These are phyloP conservation scores for Mythimna pallens DNA, from an alignment of 2,888 invertebrate genomes.

Conservation along the genomic window DNA sequence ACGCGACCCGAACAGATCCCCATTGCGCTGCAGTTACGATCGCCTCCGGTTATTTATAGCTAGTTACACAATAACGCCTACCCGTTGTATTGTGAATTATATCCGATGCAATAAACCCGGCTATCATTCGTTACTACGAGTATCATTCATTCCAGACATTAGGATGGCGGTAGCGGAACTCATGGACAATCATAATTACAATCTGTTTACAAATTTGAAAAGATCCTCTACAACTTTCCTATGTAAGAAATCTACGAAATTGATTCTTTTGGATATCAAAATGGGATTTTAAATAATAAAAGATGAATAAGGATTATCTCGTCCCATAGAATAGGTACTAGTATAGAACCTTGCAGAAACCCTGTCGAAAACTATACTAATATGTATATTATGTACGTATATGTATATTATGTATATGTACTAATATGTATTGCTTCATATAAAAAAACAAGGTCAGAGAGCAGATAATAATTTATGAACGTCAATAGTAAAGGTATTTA, in stretches of 20 bases:
- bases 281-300: background rate
- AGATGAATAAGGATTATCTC: background rate
- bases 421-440: background rate
- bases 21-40: conserved; percentile 44
- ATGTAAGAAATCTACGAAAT: background rate
- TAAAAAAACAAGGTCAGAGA: background rate
- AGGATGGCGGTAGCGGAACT: background rate
- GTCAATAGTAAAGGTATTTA: background rate
- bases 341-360: background rate
- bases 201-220: background rate
- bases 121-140: background rate
- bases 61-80: conserved; percentile 26
- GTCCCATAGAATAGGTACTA: background rate
- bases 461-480: background rate
- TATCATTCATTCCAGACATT: conserved; percentile 1
- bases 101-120: conserved; percentile 4
- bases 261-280: background rate
- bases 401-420: no score
- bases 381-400: no score
- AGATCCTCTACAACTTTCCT: background rate
- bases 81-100: conserved; percentile 16
- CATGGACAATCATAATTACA: background rate
- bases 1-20: conserved; percentile 37
- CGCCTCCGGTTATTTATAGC: conserved; percentile 53
- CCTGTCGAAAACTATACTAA: background rate